Evolutionary conservation across 2,888 invertebrate genomes (phyloP).

Genomic region (Yponomeuta evonymella): DNA sequence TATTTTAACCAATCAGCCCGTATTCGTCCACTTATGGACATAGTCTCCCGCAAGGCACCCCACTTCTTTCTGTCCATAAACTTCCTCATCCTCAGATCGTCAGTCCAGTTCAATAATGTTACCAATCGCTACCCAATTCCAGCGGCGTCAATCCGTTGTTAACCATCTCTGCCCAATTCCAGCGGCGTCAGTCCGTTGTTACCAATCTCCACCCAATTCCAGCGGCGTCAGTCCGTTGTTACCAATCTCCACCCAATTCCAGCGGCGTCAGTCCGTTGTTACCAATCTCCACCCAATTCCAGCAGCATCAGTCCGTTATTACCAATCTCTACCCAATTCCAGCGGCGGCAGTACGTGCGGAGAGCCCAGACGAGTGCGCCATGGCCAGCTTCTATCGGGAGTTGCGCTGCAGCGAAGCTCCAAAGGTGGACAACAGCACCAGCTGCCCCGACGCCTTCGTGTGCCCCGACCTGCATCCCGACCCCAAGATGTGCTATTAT

Average conservation of each 20-base stretch:
- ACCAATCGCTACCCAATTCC: too few species aligned
- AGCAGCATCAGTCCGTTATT: constrained; percentile 28
- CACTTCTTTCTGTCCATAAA: too few species aligned
- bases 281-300: constrained; percentile 20
- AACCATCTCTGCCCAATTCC: too few species aligned
- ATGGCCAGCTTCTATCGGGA: constrained; percentile 59
- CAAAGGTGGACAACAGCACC: constrained; percentile 35
- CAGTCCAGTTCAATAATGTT: too few species aligned
- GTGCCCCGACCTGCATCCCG: constrained; percentile 60
- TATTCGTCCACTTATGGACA: too few species aligned
- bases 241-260: constrained; percentile 19
- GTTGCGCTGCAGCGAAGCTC: constrained; percentile 50
- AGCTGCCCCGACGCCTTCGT: constrained; percentile 53
- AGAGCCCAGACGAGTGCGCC: constrained; percentile 54
- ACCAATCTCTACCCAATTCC: constrained; percentile 20
- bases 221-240: too few species aligned
- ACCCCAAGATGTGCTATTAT: constrained; percentile 54
- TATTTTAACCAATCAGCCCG: too few species aligned
- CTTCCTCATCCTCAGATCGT: too few species aligned
- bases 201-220: too few species aligned
- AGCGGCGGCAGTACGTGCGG: constrained; percentile 38
- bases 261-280: constrained; percentile 28
- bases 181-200: too few species aligned
- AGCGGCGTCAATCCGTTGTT: too few species aligned
- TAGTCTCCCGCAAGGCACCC: too few species aligned